phyloP scores from a whole-genome alignment of 2,797 vertebrate genomes.

The Acipenser ruthenus region DNA sequence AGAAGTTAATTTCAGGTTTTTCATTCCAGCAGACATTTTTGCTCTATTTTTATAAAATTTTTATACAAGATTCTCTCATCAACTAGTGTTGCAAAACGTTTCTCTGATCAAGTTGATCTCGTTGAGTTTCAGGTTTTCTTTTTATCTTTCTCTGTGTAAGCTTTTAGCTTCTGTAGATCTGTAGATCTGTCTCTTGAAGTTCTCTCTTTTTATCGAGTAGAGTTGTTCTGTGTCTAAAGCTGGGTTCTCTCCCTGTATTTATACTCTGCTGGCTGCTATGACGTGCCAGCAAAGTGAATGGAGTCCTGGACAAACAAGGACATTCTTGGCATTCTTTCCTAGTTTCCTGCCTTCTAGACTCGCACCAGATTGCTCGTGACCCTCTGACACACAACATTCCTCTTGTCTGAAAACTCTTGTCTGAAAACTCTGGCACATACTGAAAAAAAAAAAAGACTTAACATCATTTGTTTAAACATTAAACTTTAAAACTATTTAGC shows the following conservation, averaged over 20 bases:
- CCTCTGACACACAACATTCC: constrained; percentile 93
- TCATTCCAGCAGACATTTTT: constrained; percentile 62
- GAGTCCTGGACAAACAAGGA: constrained; percentile 96
- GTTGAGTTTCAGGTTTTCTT: constrained; percentile 27
- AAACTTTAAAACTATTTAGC: too few relatives aligned
- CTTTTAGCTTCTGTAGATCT: constrained; percentile 64
- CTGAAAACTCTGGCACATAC: constrained; percentile 51
- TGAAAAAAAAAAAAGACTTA: neutral
- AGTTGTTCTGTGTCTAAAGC: constrained; percentile 45
- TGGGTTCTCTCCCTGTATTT: constrained; percentile 57
- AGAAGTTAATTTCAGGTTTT: constrained; percentile 48
- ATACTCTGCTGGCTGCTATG: constrained; percentile 61
- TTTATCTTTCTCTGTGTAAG: constrained; percentile 32
- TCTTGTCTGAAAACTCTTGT: constrained; percentile 75
- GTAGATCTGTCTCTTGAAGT: constrained; percentile 49
- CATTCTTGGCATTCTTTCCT: constrained; percentile 96
- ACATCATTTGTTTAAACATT: constrained; percentile 7
- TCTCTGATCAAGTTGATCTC: constrained; percentile 63
- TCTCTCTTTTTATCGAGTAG: constrained; percentile 49
- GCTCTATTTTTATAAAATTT: constrained; percentile 29
- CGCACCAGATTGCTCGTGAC: constrained; percentile 67
- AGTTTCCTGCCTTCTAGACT: constrained; percentile 80
- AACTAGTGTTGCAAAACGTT: constrained; percentile 28
- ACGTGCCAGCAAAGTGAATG: constrained; percentile 81
- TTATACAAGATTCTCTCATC: constrained; percentile 43